Conservation (phyloP, 2,113 vertebrate genomes). For the Notechis scutatus region DNA sequence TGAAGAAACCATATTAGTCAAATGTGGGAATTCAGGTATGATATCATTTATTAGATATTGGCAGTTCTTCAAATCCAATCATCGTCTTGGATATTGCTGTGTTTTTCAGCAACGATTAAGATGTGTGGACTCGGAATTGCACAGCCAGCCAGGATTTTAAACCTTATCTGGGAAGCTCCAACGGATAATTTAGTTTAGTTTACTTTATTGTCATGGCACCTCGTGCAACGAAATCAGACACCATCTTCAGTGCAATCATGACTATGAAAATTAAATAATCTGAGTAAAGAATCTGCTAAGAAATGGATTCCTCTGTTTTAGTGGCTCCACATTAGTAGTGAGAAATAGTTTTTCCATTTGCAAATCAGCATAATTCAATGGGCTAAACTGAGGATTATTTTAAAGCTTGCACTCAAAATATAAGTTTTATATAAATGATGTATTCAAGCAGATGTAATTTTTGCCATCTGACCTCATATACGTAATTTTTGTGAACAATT, state of each 20-base stretch:
- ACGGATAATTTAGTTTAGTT: background rate
- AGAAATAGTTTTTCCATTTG: background rate
- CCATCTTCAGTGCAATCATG: too few relatives aligned
- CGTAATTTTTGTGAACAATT: background rate
- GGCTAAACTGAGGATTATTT: background rate
- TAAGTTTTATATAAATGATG: background rate
- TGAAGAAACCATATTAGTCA: background rate
- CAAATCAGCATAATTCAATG: background rate
- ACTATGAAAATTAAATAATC: too few relatives aligned
- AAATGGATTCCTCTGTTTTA: background rate
- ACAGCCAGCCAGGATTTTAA: background rate
- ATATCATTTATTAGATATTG: background rate
- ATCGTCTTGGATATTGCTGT: background rate
- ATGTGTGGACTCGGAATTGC: background rate
- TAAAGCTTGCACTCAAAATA: background rate
- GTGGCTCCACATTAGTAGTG: background rate
- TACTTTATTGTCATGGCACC: too few relatives aligned
- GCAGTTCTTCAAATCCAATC: background rate
- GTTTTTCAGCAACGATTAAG: background rate
- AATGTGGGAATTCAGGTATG: background rate
- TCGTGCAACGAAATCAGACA: too few relatives aligned
- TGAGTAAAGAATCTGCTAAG: background rate
- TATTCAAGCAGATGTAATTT: background rate
- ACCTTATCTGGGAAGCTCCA: background rate
- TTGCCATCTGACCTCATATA: background rate